Percentiles rank a stretch among this genome's conserved stretches.
Evolutionary conservation across 2,888 invertebrate species (phyloP).

Genomic region (Tetropium fuscum): DNA sequence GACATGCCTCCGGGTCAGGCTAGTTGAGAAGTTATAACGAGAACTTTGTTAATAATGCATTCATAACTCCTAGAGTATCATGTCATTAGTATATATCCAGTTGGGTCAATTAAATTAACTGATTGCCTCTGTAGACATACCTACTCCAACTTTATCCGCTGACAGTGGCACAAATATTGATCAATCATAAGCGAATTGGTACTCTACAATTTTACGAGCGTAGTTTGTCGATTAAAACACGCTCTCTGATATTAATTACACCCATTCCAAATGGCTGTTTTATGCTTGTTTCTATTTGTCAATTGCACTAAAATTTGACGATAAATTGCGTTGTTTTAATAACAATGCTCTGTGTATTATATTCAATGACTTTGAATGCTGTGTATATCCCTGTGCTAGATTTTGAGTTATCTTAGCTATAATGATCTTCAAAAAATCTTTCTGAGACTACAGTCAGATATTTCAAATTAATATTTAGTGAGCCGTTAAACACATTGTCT

Average conservation of each 20-base stretch:
- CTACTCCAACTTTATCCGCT: conserved; percentile 20
- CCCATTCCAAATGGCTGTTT: conserved; percentile 19
- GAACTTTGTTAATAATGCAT: conserved; percentile 13
- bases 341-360: too few relatives aligned
- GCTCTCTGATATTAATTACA: conserved; percentile 17
- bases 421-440: too few relatives aligned
- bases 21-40: not conserved
- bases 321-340: too few relatives aligned
- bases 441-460: too few relatives aligned
- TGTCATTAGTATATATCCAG: conserved; percentile 12
- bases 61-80: conserved; percentile 1
- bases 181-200: conserved; percentile 16
- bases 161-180: conserved; percentile 23
- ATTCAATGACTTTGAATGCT: too few relatives aligned
- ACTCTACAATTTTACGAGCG: conserved; percentile 23
- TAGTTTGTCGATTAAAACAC: conserved; percentile 7
- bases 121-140: conserved; percentile 13
- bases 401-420: too few relatives aligned
- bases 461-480: too few relatives aligned
- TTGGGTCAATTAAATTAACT: conserved; percentile 8
- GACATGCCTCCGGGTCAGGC: not conserved
- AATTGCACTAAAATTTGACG: too few relatives aligned
- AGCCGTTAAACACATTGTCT: too few relatives aligned
- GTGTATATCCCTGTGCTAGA: too few relatives aligned
- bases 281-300: too few relatives aligned